Evolutionary conservation across 2,113 vertebrate genomes (phyloP), one percentile per base, ranked within the genome.

Genomic region (Protomyctophum bolini): DNA sequence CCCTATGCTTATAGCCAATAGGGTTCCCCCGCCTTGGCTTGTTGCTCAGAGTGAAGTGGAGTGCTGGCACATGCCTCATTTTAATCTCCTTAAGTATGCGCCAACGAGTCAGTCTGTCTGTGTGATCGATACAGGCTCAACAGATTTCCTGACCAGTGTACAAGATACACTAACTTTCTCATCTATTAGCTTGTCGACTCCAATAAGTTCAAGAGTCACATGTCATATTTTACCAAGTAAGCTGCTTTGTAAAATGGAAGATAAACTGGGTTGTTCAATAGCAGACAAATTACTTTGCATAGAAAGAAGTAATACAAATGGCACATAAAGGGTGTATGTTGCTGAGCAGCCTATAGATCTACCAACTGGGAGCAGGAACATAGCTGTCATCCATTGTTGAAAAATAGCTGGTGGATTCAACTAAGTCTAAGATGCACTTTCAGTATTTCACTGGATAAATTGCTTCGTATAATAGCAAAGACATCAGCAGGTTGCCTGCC

Each of bases 21-120:
- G 80, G 82, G 76, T 58, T 81, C 73, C 63, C 78, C 66, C 60
- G 68, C 12, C 68, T 15, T 8, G 29, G 66, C n/a, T 61, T 58
- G 45, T 80, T 80, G 80, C 75, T 81, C 28, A 9, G 74, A 81
- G 73, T 68, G 70, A 68, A 86, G 77, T 87, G 82, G 72, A 79
- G 68, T 60, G 76, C 77, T 91, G 90, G 89, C 90, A 87, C 63
- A 58, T 63, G 76, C 69, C 84, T 84, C 75, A 82, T 83, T 93
- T 90, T 89, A 93, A 92, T 93, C 87, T 87, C 66, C 66, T 87
- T 90, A 89, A 91, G 90, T 90, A 88, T 87, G 58, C 12, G 45
- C 76, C 87, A 87, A 85, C 73, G 77, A 80, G 85, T 70, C 66
- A 59, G 77, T 65, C 79, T 69, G 83, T 86, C 87, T 83, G 46